Evolutionary conservation across 2,113 vertebrate genomes (phyloP).

Genomic region (Eurystomus gularis): DNA sequence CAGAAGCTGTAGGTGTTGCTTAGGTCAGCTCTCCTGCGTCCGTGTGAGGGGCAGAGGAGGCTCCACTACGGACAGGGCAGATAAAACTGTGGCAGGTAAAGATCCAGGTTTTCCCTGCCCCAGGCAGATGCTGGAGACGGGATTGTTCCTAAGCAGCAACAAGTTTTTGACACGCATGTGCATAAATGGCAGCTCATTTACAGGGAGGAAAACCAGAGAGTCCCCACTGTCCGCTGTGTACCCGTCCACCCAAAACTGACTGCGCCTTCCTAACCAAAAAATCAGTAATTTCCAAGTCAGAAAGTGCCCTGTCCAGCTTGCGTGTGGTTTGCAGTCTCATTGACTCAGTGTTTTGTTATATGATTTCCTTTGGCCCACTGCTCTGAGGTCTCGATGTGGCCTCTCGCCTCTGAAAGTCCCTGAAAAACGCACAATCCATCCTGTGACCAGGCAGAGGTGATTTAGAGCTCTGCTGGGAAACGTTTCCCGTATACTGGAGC

Average conservation of each 20-base stretch:
- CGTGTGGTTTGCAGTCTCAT: background rate
- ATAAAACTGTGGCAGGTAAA: background rate
- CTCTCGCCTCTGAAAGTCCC: background rate
- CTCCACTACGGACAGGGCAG: background rate
- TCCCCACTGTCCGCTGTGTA: background rate
- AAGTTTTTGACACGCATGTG: background rate
- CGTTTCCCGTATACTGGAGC: background rate
- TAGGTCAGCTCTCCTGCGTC: background rate
- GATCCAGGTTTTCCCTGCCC: background rate
- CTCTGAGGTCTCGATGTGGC: background rate
- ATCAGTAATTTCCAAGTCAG: background rate
- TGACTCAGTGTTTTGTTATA: background rate
- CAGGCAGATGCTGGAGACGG: background rate
- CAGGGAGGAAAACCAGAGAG: background rate
- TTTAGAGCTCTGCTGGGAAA: slow-evolving; percentile 25
- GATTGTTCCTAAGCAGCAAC: background rate
- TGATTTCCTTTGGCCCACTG: background rate
- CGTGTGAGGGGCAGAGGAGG: background rate
- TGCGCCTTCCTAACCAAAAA: background rate
- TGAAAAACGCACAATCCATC: background rate
- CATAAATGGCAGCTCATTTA: background rate
- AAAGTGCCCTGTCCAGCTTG: background rate
- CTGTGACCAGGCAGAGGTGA: background rate
- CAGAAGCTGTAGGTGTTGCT: background rate
- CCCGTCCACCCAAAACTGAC: background rate